Evolutionary conservation across 2,797 vertebrate genomes (phyloP).

Genomic region (Chanos chanos): DNA sequence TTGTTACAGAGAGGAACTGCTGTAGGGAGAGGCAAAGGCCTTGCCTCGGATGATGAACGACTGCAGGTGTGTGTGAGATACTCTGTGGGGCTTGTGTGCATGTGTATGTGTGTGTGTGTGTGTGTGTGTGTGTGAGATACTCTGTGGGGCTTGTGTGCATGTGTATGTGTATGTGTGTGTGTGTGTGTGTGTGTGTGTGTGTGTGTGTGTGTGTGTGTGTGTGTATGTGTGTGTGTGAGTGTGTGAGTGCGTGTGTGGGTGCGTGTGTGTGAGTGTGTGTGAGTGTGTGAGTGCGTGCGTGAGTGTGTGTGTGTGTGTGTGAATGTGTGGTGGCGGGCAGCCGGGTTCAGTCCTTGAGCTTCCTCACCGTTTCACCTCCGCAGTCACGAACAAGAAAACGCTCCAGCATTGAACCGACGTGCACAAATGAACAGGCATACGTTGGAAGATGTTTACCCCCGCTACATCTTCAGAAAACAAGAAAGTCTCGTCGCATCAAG

Average conservation of each 20-base stretch:
- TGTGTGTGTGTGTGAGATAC: slow-evolving; percentile 47
- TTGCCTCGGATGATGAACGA: slow-evolving; percentile 48
- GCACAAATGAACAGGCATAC: too few species aligned
- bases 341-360: slow-evolving; percentile 28
- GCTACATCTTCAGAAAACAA: too few species aligned
- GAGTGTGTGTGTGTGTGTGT: slow-evolving; percentile 36
- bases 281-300: too few species aligned
- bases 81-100: not conserved
- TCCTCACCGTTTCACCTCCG: slow-evolving; percentile 23
- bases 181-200: slow-evolving; percentile 45
- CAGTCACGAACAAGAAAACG: not conserved
- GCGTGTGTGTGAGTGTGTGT: too few species aligned
- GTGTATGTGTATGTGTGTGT: slow-evolving; percentile 34
- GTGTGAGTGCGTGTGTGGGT: slow-evolving; percentile 6
- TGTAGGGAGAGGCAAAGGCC: not conserved
- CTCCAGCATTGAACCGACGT: not conserved
- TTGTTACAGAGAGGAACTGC: slow-evolving; percentile 17
- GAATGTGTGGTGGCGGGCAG: not conserved
- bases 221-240: slow-evolving; percentile 45
- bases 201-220: slow-evolving; percentile 2
- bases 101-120: slow-evolving; percentile 30
- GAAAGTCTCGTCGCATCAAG: too few species aligned
- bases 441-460: too few species aligned
- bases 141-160: not conserved
- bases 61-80: slow-evolving; percentile 48